Evolutionary conservation across 2,113 vertebrate species (phyloP).

Genomic region (Corvus hawaiiensis): DNA sequence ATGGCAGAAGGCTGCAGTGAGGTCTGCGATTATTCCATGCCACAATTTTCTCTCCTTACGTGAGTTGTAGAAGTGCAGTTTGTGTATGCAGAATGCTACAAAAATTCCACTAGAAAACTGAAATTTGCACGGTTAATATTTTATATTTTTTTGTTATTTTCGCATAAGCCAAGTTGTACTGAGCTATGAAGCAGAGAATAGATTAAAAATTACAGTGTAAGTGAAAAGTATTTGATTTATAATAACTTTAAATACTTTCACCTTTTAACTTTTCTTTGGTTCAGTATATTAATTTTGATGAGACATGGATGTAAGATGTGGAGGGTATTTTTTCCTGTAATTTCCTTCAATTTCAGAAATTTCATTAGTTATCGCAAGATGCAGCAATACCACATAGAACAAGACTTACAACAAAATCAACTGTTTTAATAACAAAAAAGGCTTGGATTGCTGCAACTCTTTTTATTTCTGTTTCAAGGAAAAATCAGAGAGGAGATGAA

Average conservation of each 20-base stretch:
- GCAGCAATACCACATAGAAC: not conserved
- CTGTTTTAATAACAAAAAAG: not conserved
- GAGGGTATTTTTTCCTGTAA: not conserved
- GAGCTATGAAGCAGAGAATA: not conserved
- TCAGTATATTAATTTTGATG: not conserved
- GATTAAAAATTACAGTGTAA: not conserved
- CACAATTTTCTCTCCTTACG: not conserved
- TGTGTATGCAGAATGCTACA: not conserved
- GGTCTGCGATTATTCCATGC: too few relatives aligned
- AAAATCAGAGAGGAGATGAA: not conserved
- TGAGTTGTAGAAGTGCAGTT: not conserved
- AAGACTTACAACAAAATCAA: not conserved
- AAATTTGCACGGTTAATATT: not conserved
- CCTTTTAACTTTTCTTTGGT: not conserved
- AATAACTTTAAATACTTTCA: not conserved
- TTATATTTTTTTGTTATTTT: not conserved
- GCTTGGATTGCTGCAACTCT: not conserved
- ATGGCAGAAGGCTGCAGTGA: not conserved
- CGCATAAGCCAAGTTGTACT: not conserved
- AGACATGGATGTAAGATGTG: not conserved
- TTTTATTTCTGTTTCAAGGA: not conserved
- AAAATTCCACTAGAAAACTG: not conserved
- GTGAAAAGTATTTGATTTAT: not conserved
- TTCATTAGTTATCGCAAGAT: not conserved
- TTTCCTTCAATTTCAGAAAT: not conserved